phyloP scores from a whole-genome alignment of 2,888 invertebrate genomes.

The Eudasyphora cyanicolor region DNA sequence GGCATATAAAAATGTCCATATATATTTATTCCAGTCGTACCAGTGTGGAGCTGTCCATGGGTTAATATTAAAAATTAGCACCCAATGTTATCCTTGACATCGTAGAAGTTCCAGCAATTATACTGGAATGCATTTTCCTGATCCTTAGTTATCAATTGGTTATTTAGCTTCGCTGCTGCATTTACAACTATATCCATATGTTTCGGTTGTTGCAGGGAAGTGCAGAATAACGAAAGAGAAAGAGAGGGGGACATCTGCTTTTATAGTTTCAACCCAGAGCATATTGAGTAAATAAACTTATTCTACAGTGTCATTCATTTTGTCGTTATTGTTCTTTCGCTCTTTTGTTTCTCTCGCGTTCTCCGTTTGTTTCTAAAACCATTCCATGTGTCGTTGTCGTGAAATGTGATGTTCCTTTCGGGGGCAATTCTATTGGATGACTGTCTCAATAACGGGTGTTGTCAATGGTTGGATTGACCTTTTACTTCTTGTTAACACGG shows the following conservation, averaged over 20 bases:
- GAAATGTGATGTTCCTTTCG: neutral
- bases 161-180: no score
- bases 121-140: no score
- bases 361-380: neutral
- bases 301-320: constrained; percentile 4
- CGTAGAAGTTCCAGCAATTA: no score
- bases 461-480: neutral
- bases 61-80: no score
- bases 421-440: neutral
- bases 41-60: no score
- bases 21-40: no score
- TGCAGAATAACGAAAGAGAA: neutral
- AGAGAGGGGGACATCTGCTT: constrained; percentile 35
- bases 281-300: constrained; percentile 56
- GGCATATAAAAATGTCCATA: no score
- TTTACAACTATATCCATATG: no score
- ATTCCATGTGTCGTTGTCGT: neutral
- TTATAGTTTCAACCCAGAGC: constrained; percentile 17
- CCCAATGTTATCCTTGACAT: no score
- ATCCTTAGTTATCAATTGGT: no score
- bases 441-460: neutral
- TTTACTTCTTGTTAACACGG: neutral
- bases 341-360: neutral
- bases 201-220: constrained; percentile 28
- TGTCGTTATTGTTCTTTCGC: neutral